Conservation (phyloP, 1,140 invertebrate genomes). For the Trachelipus rathkii region DNA sequence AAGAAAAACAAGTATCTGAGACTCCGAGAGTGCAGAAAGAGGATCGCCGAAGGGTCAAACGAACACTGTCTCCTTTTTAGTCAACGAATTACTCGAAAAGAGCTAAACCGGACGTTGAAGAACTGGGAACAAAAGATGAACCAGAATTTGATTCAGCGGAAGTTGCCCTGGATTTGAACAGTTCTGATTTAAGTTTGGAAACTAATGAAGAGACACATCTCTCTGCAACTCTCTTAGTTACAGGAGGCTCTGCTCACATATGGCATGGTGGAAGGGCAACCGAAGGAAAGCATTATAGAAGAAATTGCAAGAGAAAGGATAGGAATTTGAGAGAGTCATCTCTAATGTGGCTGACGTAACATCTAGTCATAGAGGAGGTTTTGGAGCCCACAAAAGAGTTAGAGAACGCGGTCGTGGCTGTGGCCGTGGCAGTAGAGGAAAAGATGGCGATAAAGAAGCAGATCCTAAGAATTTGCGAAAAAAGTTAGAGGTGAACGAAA, state of each 20-base stretch:
- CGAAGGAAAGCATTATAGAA: slow-evolving; percentile 70
- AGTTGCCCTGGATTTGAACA: slow-evolving; percentile 78
- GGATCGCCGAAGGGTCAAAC: slow-evolving; percentile 19
- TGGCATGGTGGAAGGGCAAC: slow-evolving; percentile 82
- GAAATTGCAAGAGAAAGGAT: slow-evolving; percentile 74
- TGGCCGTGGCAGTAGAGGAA: slow-evolving; percentile 76
- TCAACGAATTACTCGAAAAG: slow-evolving; percentile 25
- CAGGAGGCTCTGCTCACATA: slow-evolving; percentile 77
- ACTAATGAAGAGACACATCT: slow-evolving; percentile 68
- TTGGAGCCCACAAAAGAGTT: slow-evolving; percentile 64
- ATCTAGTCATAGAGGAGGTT: slow-evolving; percentile 57
- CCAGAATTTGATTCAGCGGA: slow-evolving; percentile 65
- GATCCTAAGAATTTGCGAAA: slow-evolving; percentile 58
- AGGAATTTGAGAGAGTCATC: slow-evolving; percentile 53
- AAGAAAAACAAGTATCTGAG: slow-evolving; percentile 1
- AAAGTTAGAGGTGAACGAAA: no score
- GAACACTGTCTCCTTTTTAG: slow-evolving; percentile 29
- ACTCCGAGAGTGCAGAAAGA: not conserved
- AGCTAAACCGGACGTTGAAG: slow-evolving; percentile 35
- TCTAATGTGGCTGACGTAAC: no score
- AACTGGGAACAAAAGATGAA: slow-evolving; percentile 62
- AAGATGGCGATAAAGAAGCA: slow-evolving; percentile 81
- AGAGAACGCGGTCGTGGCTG: slow-evolving; percentile 78
- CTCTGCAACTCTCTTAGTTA: slow-evolving; percentile 69
- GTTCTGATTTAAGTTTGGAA: slow-evolving; percentile 83